These are phyloP conservation scores for Campoplex nolae DNA, from an alignment of 2,888 invertebrate genomes.

Conservation along the genomic window DNA sequence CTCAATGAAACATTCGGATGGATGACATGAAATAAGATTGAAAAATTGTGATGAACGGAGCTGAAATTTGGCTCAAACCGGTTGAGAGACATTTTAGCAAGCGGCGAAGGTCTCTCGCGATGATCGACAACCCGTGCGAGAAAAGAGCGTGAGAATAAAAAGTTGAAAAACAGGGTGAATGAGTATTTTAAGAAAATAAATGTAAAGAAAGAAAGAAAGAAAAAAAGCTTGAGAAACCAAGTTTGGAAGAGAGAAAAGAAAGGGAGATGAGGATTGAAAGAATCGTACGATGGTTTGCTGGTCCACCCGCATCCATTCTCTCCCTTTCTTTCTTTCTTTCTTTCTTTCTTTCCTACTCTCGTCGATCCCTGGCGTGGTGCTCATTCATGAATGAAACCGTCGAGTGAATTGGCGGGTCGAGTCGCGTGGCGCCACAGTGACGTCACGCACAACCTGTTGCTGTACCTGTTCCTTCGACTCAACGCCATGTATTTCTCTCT, in stretches of 20 bases:
- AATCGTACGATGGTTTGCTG: constrained; percentile 45
- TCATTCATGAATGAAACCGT: constrained; percentile 81
- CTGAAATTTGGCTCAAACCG: constrained; percentile 59
- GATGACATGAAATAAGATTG: not conserved
- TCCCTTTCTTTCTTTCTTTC: constrained; percentile 43
- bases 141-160: constrained; percentile 66
- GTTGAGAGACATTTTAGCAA: constrained; percentile 12
- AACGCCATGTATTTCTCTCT: constrained; percentile 24
- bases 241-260: not conserved
- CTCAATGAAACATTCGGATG: no score
- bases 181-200: constrained; percentile 36
- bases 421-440: constrained; percentile 83
- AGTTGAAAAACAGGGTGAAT: constrained; percentile 44
- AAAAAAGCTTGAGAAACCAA: constrained; percentile 28
- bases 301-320: constrained; percentile 68
- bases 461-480: constrained; percentile 75
- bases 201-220: constrained; percentile 29
- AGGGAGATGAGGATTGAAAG: constrained; percentile 18
- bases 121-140: constrained; percentile 53
- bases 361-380: constrained; percentile 15
- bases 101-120: constrained; percentile 15
- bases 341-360: constrained; percentile 59
- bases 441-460: constrained; percentile 83
- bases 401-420: constrained; percentile 61
- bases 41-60: not conserved